Evolutionary conservation across 2,113 vertebrate species (phyloP).

Genomic region (Pollimyrus isidori): DNA sequence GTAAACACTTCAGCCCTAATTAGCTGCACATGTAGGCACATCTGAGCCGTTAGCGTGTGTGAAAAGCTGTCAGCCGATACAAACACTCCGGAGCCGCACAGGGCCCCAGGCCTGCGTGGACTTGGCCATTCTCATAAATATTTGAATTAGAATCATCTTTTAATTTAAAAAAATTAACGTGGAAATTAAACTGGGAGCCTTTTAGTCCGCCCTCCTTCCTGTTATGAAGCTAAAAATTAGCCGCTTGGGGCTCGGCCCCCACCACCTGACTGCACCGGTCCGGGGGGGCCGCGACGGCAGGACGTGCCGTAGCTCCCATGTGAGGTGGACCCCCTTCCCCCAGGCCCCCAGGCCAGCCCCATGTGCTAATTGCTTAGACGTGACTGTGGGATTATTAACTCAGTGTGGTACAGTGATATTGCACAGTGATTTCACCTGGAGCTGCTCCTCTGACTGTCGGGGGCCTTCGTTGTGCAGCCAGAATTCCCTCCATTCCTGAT

Average conservation of each 20-base stretch:
- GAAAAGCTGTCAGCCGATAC: constrained; percentile 70
- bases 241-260: constrained; percentile 43
- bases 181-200: constrained; percentile 64
- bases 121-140: constrained; percentile 70
- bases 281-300: not conserved
- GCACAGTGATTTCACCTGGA: not conserved
- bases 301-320: not conserved
- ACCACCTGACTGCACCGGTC: constrained; percentile 34
- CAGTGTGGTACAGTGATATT: not conserved
- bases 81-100: constrained; percentile 64
- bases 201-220: constrained; percentile 63
- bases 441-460: not conserved
- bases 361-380: not conserved
- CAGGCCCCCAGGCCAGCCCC: not conserved
- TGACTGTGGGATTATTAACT: not conserved
- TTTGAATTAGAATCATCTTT: constrained; percentile 73
- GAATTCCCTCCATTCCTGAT: not conserved
- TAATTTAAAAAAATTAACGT: constrained; percentile 72
- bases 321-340: not conserved
- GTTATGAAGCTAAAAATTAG: constrained; percentile 65
- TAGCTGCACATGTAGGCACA: constrained; percentile 68
- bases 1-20: constrained; percentile 65
- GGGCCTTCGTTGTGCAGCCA: not conserved
- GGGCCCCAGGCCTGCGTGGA: constrained; percentile 62
- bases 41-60: constrained; percentile 49